A percentile compares a stretch with the other conserved stretches of the same genome.
These are phyloP conservation scores for Bombus ignitus DNA, from an alignment of 1,140 invertebrate genomes.

Conservation along the genomic window DNA sequence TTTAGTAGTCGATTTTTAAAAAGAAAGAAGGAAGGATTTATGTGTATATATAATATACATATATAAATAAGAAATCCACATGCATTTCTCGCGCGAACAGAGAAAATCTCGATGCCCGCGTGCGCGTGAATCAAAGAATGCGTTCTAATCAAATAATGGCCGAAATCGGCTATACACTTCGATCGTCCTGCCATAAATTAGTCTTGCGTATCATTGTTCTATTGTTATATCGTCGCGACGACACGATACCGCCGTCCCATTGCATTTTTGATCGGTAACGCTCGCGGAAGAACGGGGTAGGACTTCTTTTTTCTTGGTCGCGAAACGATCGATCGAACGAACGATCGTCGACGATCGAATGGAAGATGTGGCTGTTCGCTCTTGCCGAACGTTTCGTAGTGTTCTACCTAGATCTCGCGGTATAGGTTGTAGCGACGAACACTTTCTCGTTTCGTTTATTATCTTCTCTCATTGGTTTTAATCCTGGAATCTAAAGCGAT, in stretches of 20 bases:
- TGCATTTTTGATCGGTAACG: slow-evolving; percentile 64
- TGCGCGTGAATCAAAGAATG: slow-evolving; percentile 14
- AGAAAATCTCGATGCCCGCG: background rate
- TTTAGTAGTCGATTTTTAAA: background rate
- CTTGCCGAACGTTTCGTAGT: slow-evolving; percentile 39
- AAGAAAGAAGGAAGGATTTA: background rate
- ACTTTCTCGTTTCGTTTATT: background rate
- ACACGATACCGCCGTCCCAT: slow-evolving; percentile 41
- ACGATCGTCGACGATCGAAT: slow-evolving; percentile 1
- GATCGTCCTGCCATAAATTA: slow-evolving; percentile 18
- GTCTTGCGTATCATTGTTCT: slow-evolving; percentile 7
- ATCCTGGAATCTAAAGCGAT: background rate
- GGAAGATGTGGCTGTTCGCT: slow-evolving; percentile 8
- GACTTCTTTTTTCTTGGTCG: slow-evolving; percentile 7
- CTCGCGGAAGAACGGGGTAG: slow-evolving; percentile 23
- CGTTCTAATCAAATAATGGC: background rate
- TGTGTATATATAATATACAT: too few relatives aligned
- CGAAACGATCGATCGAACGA: background rate
- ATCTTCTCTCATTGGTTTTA: background rate
- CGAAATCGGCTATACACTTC: slow-evolving; percentile 8
- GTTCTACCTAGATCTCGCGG: slow-evolving; percentile 59
- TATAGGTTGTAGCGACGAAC: slow-evolving; percentile 44
- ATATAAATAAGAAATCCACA: background rate
- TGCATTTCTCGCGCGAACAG: slow-evolving; percentile 47
- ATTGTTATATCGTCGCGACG: slow-evolving; percentile 56